Conservation (phyloP, 2,888 invertebrate species). For the Sthenelais limicola region DNA sequence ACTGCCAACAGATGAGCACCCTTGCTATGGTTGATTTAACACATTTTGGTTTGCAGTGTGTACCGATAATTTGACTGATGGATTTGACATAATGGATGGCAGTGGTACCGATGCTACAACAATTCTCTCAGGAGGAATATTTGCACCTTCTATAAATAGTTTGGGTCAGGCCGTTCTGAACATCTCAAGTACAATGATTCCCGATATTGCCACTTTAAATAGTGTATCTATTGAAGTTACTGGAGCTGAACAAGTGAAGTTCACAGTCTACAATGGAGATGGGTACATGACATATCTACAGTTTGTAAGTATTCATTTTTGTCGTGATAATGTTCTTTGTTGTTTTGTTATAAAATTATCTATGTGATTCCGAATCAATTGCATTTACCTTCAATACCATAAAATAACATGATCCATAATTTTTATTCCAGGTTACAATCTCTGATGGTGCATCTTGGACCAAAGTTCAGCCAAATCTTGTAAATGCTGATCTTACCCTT, state of each 20-base stretch:
- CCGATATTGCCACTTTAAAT: constrained; percentile 18
- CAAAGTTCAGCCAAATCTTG: not conserved
- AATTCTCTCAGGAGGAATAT: constrained; percentile 9
- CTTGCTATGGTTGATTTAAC: too few species aligned
- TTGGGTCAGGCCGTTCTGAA: not conserved
- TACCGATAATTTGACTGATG: not conserved
- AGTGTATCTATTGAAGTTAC: constrained; percentile 10
- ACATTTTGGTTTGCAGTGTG: constrained; percentile 30
- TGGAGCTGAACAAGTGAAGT: constrained; percentile 10
- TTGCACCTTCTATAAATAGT: constrained; percentile 3
- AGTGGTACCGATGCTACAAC: not conserved
- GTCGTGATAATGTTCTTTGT: too few species aligned
- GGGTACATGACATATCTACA: constrained; percentile 25
- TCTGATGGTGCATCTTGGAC: constrained; percentile 6
- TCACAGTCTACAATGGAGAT: constrained; percentile 30
- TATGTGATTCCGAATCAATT: too few species aligned
- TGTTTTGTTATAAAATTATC: too few species aligned
- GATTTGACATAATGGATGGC: not conserved
- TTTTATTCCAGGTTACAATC: constrained; percentile 7
- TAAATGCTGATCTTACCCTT: constrained; percentile 16
- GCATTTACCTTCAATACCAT: too few species aligned
- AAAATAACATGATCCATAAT: too few species aligned
- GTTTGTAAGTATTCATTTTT: constrained; percentile 32
- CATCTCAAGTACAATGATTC: constrained; percentile 20
- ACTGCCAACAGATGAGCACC: too few species aligned